A percentile compares a stretch with the other conserved stretches of the same genome.
Evolutionary conservation across 2,797 vertebrate genomes (phyloP).

Genomic region (Microcaecilia unicolor): DNA sequence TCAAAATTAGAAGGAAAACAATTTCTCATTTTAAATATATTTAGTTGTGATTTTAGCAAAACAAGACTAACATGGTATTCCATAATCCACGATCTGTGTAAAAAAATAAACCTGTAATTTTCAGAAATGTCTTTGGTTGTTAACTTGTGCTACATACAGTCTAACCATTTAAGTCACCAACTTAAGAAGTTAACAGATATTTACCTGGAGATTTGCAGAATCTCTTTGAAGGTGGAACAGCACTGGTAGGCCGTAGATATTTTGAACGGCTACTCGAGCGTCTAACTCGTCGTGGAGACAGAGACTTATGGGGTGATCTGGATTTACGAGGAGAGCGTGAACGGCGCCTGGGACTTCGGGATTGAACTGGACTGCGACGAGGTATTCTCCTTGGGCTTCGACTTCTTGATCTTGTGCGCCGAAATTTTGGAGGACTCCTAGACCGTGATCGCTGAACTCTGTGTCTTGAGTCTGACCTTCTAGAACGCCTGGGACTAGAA

Average conservation of each 20-base stretch:
- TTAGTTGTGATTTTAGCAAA: no score
- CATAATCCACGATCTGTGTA: no score
- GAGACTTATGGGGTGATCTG: constrained; percentile 37
- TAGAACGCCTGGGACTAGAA: constrained; percentile 41
- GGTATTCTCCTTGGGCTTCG: constrained; percentile 41
- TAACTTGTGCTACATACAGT: neutral
- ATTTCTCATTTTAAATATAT: no score
- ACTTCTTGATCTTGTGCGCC: constrained; percentile 36
- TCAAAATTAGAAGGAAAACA: no score
- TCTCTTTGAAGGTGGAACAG: constrained; percentile 17
- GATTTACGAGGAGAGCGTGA: constrained; percentile 38
- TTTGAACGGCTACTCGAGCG: constrained; percentile 10
- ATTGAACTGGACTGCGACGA: constrained; percentile 16
- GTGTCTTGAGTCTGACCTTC: constrained; percentile 36
- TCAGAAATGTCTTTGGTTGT: neutral
- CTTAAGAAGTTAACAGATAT: rapidly evolving
- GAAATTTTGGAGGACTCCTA: constrained; percentile 37
- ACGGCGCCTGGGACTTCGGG: neutral
- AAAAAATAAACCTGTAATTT: neutral
- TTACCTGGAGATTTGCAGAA: constrained; percentile 41
- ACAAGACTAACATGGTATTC: no score
- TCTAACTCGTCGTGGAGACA: constrained; percentile 33
- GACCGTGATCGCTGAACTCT: constrained; percentile 31
- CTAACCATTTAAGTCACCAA: no score
- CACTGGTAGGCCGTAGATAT: constrained; percentile 28